Evolutionary conservation across 2,113 vertebrate genomes (phyloP).

Genomic region (Chitala chitala): DNA sequence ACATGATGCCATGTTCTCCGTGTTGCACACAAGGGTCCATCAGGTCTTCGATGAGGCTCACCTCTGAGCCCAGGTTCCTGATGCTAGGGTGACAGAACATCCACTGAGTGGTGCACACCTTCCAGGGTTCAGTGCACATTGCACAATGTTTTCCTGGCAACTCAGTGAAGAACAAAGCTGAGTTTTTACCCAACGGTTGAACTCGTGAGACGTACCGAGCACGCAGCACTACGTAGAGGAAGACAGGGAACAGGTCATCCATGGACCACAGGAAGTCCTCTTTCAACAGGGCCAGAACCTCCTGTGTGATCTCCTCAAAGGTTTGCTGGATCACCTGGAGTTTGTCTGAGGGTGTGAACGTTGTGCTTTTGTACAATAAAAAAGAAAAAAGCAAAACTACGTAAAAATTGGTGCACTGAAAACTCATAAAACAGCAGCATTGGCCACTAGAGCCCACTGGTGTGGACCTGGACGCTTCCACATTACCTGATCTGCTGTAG

Average conservation of each 20-base stretch:
- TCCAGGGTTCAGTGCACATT: background rate
- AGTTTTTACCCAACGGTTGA: too few relatives aligned
- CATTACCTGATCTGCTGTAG: conserved; percentile 94
- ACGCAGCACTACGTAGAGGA: conserved; percentile 93
- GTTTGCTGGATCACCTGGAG: conserved; percentile 94
- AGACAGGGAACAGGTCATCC: conserved; percentile 97
- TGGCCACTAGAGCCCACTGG: too few relatives aligned
- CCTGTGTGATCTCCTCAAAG: conserved; percentile 95
- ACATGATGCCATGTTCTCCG: conserved; percentile 97
- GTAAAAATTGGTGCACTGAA: too few relatives aligned
- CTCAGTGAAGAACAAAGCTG: too few relatives aligned
- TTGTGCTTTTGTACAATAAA: conserved; percentile 67
- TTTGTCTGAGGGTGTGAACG: conserved; percentile 94
- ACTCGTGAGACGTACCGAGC: conserved; percentile 68
- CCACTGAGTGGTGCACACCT: background rate
- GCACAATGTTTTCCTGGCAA: too few relatives aligned
- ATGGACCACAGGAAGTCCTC: conserved; percentile 97
- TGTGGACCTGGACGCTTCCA: background rate
- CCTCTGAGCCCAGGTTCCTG: conserved; percentile 93
- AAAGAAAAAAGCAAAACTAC: background rate
- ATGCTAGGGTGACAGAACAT: conserved; percentile 61
- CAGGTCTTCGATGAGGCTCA: conserved; percentile 91
- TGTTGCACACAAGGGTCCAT: conserved; percentile 97
- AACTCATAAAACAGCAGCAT: too few relatives aligned
- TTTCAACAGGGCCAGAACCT: conserved; percentile 76